phyloP scores from a whole-genome alignment of 1,140 invertebrate species.

The Andrena cerasifolii region DNA sequence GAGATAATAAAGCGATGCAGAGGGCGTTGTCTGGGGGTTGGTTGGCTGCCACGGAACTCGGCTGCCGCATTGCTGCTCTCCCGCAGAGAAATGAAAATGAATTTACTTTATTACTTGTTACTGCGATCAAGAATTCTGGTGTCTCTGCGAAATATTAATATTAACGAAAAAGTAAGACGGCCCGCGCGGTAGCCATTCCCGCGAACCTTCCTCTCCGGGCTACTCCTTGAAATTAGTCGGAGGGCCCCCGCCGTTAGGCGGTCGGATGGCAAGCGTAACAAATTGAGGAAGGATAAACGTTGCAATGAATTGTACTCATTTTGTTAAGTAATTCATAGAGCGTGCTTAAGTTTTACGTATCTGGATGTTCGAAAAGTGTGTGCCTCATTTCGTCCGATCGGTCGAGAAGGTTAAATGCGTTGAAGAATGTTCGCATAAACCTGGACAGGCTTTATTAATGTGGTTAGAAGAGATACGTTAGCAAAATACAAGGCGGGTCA shows the following conservation, averaged over 20 bases:
- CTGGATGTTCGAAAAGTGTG: too few species aligned
- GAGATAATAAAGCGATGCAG: slow-evolving; percentile 66
- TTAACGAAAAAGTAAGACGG: slow-evolving; percentile 35
- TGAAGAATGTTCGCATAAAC: too few species aligned
- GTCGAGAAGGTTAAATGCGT: too few species aligned
- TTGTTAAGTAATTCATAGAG: too few species aligned
- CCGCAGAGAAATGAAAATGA: slow-evolving; percentile 57
- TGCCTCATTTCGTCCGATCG: too few species aligned
- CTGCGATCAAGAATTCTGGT: neutral
- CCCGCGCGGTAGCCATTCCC: neutral
- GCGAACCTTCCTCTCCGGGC: neutral
- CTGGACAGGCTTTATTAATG: too few species aligned
- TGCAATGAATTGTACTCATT: too few species aligned
- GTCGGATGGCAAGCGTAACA: too few species aligned
- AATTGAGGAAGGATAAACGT: too few species aligned
- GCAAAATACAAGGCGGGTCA: too few species aligned
- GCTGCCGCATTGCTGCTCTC: slow-evolving; percentile 33
- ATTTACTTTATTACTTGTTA: slow-evolving; percentile 56
- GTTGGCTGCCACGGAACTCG: slow-evolving; percentile 46
- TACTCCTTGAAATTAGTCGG: slow-evolving; percentile 22
- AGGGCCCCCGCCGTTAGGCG: neutral
- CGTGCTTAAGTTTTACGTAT: too few species aligned
- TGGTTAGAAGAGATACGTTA: too few species aligned
- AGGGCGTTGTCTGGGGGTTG: slow-evolving; percentile 35
- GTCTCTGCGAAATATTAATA: slow-evolving; percentile 50